Conservation (phyloP, 2,797 vertebrate species). For the Pipistrellus nathusii region DNA sequence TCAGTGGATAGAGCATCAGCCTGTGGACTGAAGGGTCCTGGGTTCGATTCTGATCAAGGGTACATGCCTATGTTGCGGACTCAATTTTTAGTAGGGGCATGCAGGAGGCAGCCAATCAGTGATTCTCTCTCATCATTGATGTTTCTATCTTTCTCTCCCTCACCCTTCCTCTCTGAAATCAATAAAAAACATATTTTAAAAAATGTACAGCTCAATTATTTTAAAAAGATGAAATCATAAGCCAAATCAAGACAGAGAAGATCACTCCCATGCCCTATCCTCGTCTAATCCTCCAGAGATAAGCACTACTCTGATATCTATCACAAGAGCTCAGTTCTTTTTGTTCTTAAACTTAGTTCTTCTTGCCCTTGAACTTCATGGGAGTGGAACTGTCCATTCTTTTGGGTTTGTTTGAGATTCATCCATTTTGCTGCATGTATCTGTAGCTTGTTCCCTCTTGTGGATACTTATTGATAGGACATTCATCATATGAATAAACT, state of each 20-base stretch:
- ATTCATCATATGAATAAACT: not conserved
- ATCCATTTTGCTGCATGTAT: too few species aligned
- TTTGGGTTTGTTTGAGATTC: not conserved
- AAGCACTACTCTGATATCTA: not conserved
- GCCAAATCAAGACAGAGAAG: not conserved
- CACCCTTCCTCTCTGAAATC: too few species aligned
- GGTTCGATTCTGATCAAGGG: not conserved
- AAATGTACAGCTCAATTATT: not conserved
- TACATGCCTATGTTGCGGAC: too few species aligned
- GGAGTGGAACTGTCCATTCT: not conserved
- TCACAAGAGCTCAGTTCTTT: not conserved
- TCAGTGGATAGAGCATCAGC: not conserved
- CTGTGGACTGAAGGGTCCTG: not conserved
- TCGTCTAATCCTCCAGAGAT: not conserved
- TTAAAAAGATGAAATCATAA: not conserved
- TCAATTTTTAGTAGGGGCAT: too few species aligned
- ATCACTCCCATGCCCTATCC: not conserved
- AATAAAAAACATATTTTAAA: too few species aligned
- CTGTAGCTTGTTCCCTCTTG: not conserved
- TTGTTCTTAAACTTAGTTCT: not conserved
- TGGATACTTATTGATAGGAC: not conserved
- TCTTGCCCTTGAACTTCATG: not conserved
- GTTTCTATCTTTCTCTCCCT: too few species aligned
- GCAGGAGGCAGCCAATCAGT: too few species aligned
- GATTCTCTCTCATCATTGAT: too few species aligned